These are phyloP conservation scores for Rotaria socialis DNA, from an alignment of 2,888 invertebrate genomes.

Conservation along the genomic window DNA sequence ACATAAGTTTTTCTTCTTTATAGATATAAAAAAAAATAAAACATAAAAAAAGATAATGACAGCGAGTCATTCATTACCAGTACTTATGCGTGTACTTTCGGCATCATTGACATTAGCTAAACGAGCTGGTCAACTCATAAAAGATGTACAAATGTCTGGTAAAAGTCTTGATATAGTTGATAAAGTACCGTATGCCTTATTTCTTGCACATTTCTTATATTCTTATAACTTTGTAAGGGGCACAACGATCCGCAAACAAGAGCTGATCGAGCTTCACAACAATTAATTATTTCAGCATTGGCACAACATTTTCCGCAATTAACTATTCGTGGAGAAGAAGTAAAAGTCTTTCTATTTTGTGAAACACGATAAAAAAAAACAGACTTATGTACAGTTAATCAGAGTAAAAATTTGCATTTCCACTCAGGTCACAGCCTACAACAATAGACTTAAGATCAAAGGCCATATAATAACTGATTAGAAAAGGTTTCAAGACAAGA, in stretches of 20 bases:
- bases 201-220: neutral
- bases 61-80: neutral
- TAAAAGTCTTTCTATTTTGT: neutral
- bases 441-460: too few species aligned
- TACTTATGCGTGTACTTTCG: conserved; percentile 3
- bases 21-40: neutral
- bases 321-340: conserved; percentile 62
- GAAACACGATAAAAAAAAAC: too few species aligned
- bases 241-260: conserved; percentile 93
- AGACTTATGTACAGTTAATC: too few species aligned
- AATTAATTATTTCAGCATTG: conserved; percentile 82
- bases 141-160: conserved; percentile 18
- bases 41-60: neutral
- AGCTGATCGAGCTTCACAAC: conserved; percentile 90
- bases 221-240: conserved; percentile 63
- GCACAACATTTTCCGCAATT: conserved; percentile 75
- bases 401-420: too few species aligned
- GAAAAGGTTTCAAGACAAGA: too few species aligned
- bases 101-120: conserved; percentile 23
- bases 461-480: too few species aligned
- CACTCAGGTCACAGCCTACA: too few species aligned
- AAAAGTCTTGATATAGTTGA: conserved; percentile 19
- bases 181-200: neutral
- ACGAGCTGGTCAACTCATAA: conserved; percentile 8
- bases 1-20: neutral